Evolutionary conservation across 1,140 invertebrate genomes (phyloP).

Genomic region (Conopomorpha cramerella): DNA sequence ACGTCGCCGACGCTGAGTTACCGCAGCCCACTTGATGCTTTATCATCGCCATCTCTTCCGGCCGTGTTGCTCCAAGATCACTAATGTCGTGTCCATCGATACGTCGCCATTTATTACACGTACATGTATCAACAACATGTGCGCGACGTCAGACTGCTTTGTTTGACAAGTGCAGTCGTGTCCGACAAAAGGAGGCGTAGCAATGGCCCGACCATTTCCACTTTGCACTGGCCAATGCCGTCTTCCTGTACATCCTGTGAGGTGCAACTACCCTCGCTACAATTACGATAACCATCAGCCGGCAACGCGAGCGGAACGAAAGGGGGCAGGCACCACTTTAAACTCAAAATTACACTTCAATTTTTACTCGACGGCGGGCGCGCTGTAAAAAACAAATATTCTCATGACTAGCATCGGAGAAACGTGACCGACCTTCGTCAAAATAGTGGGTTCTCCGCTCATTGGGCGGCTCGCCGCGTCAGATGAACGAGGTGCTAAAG

Average conservation of each 20-base stretch:
- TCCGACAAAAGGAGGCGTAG: too few species aligned
- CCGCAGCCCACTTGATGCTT: conserved; percentile 36
- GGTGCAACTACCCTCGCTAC: conserved; percentile 45
- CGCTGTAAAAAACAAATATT: conserved; percentile 59
- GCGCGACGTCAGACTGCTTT: too few species aligned
- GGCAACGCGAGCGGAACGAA: conserved; percentile 56
- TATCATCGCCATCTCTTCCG: conserved; percentile 55
- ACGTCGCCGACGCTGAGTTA: conserved; percentile 43
- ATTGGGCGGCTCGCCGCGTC: conserved; percentile 44
- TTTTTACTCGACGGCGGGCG: conserved; percentile 48
- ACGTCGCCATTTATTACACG: too few species aligned
- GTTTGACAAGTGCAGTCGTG: too few species aligned
- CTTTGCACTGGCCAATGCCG: conserved; percentile 23
- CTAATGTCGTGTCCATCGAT: too few species aligned
- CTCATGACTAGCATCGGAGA: conserved; percentile 53
- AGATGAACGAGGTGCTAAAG: conserved; percentile 45
- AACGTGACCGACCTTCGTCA: conserved; percentile 58
- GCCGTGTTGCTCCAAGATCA: conserved; percentile 30
- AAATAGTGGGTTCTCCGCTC: conserved; percentile 53
- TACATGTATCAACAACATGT: too few species aligned
- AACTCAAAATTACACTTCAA: conserved; percentile 57
- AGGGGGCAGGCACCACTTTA: conserved; percentile 53
- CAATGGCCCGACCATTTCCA: too few species aligned
- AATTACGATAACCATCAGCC: conserved; percentile 59
- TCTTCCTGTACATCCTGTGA: too few species aligned